Conservation (phyloP, 2,113 vertebrate species). For the Cyprinodon variegatus region DNA sequence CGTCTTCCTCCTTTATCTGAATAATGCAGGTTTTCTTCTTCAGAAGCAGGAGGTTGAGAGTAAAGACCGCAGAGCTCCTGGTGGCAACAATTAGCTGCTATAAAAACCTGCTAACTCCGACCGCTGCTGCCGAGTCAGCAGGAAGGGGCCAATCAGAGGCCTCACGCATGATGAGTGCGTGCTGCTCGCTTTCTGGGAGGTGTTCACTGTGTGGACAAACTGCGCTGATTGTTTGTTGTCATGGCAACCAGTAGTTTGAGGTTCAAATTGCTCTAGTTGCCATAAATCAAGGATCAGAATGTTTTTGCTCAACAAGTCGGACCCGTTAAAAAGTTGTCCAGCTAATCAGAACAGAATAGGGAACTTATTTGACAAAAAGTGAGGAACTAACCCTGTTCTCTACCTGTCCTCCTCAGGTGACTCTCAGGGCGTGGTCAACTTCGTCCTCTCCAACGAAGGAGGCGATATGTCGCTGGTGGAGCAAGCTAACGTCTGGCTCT, state of each 20-base stretch:
- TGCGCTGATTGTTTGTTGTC: not conserved
- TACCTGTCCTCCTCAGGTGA: slow-evolving; percentile 79
- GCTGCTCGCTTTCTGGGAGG: not conserved
- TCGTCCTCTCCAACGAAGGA: slow-evolving; percentile 93
- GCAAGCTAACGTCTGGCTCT: slow-evolving; percentile 95
- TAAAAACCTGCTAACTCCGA: slow-evolving; percentile 33
- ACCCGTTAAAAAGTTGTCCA: not conserved
- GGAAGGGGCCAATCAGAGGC: slow-evolving; percentile 40
- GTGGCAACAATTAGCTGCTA: slow-evolving; percentile 53
- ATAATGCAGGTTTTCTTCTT: not conserved
- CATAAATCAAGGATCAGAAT: not conserved
- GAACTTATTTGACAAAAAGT: not conserved
- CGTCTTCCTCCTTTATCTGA: no score
- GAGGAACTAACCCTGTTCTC: not conserved
- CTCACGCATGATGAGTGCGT: slow-evolving; percentile 17
- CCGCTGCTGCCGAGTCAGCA: slow-evolving; percentile 58
- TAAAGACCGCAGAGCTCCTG: slow-evolving; percentile 18
- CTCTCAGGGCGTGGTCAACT: slow-evolving; percentile 82
- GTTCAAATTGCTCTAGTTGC: not conserved
- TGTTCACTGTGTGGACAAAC: not conserved
- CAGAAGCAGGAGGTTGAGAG: not conserved
- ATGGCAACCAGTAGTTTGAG: not conserved
- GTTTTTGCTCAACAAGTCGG: not conserved
- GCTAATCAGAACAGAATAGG: not conserved
- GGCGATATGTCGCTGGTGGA: slow-evolving; percentile 89